Percentiles rank a stretch among this genome's conserved stretches.
phyloP scores from a whole-genome alignment of 2,113 vertebrate genomes.

The Platysteira castanea region DNA sequence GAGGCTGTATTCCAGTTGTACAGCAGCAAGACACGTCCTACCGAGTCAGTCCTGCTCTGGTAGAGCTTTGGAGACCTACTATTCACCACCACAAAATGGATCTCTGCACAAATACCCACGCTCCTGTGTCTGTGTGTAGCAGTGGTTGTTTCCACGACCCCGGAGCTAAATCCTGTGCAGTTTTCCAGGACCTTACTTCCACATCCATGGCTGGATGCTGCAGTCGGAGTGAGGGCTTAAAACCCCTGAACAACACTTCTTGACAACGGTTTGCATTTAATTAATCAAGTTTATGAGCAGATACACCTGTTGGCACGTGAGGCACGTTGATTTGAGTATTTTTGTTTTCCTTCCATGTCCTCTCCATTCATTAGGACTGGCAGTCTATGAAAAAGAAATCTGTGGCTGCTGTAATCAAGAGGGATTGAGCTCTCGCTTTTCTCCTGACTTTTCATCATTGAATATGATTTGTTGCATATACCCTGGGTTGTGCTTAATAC shows the following conservation, averaged over 20 bases:
- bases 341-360: slow-evolving; percentile 23
- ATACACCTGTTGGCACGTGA: neutral
- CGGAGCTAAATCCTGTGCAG: neutral
- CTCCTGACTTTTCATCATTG: slow-evolving; percentile 12
- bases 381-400: slow-evolving; percentile 34
- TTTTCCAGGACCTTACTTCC: neutral
- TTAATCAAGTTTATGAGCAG: neutral
- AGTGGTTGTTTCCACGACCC: neutral
- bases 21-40: neutral
- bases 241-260: neutral
- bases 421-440: slow-evolving; percentile 25
- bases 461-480: slow-evolving; percentile 45
- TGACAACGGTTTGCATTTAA: neutral
- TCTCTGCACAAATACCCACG: fast-evolving
- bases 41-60: neutral
- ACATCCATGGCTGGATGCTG: neutral
- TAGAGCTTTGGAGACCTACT: neutral
- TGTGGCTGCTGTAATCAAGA: slow-evolving; percentile 24
- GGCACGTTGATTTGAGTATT: neutral
- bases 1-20: neutral
- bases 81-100: neutral
- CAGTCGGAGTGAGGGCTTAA: neutral
- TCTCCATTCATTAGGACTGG: slow-evolving; percentile 3
- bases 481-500: neutral
- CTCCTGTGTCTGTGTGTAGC: neutral